Evolutionary conservation across 2,888 invertebrate species (phyloP), one percentile per base, ranked within the genome.

Genomic region (Ischnura elegans): DNA sequence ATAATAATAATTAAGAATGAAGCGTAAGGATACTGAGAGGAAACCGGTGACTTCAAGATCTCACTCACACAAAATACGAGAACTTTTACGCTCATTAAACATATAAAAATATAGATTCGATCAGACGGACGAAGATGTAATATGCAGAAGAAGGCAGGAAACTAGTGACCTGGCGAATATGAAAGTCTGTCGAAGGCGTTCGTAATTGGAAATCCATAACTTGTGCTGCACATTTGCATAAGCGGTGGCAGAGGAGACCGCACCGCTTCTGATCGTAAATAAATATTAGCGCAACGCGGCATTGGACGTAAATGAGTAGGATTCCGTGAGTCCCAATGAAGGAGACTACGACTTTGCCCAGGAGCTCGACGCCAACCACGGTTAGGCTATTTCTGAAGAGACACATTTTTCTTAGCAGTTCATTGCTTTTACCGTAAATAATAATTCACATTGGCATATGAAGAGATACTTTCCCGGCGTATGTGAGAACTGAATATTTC

Each of bases 171-270:
- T 16, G n/a, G 36, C 13, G 29, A 76, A 76, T 76, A 76, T 36
- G 76, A 76, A 76, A 76, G 76, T 76, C 2, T 36, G 36, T 36
- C 76, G 76, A 36, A n/a, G 76, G 76, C 36, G 10, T 36, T 36
- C 10, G 76, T 36, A 76, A 76, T 76, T 76, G 76, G 76, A 76
- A 76, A 76, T 36, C 76, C 76, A 76, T 76, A 76, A 76, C 29
- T 76, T 36, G 0, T 10, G 36, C 13, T 36, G 76, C 13, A 25
- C 2, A 76, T 36, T 13, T 10, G 29, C 13, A 29, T 76, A 10
- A 29, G 76, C 10, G 76, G 36, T 36, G 29, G 76, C 76, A 76
- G 76, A 36, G 76, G 36, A 76, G 76, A 76, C 76, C 76, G 76
- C 76, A 2, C 25, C 8, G 76, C 36, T 76, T 76, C 76, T 36